Evolutionary conservation across 2,797 vertebrate species (phyloP).

Genomic region (Denticeps clupeoides): DNA sequence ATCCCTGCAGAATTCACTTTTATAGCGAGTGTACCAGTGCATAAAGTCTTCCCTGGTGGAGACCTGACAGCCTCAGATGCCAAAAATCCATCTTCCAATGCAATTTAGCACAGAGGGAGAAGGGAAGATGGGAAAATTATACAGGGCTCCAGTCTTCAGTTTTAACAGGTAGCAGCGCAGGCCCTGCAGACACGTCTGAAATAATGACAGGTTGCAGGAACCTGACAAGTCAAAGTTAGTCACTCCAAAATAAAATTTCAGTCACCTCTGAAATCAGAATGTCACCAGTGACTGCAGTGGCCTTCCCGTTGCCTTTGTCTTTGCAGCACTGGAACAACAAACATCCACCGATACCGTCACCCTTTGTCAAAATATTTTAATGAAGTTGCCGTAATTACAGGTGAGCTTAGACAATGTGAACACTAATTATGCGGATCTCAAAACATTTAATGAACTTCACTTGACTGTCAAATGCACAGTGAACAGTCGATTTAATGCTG

Average conservation of each 20-base stretch:
- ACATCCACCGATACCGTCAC: slow-evolving; percentile 1
- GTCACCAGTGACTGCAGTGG: slow-evolving; percentile 41
- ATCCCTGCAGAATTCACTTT: slow-evolving; percentile 62
- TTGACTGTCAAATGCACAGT: no score
- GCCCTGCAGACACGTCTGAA: slow-evolving; percentile 54
- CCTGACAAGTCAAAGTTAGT: slow-evolving; percentile 68
- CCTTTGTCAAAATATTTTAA: slow-evolving; percentile 11
- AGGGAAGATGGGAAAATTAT: slow-evolving; percentile 71
- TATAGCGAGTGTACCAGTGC: slow-evolving; percentile 57
- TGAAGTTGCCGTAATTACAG: no score
- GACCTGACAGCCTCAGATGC: slow-evolving; percentile 60
- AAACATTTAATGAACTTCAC: no score
- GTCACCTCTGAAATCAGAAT: slow-evolving; percentile 51
- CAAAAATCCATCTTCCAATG: slow-evolving; percentile 61
- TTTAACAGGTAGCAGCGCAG: slow-evolving; percentile 61
- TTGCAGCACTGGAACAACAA: slow-evolving; percentile 8
- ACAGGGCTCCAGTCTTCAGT: slow-evolving; percentile 65
- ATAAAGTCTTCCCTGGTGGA: slow-evolving; percentile 55
- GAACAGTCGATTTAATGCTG: no score
- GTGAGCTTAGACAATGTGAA: no score
- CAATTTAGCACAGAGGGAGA: slow-evolving; percentile 62
- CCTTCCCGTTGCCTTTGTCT: slow-evolving; percentile 39
- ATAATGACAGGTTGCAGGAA: slow-evolving; percentile 65
- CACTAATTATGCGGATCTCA: no score
- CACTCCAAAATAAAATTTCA: slow-evolving; percentile 62